Conservation (phyloP, 2,888 invertebrate species). For the Dasysyrphus albostriatus region DNA sequence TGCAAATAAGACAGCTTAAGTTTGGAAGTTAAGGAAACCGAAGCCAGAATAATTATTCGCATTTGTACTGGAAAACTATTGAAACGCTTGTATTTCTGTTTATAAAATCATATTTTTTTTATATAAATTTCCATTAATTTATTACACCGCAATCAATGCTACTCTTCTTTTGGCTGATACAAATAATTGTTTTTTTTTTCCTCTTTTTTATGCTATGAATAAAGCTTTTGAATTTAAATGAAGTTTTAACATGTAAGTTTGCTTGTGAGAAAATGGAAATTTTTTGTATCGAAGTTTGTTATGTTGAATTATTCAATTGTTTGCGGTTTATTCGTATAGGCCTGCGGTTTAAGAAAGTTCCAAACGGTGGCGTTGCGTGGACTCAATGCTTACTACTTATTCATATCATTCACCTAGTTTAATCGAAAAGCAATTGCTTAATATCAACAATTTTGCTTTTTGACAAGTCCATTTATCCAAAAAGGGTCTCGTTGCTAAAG, state of each 20-base stretch:
- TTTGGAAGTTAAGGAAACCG: slow-evolving; percentile 81
- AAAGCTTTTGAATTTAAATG: slow-evolving; percentile 16
- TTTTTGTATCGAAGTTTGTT: too few relatives aligned
- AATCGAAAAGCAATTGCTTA: too few relatives aligned
- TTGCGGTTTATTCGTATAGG: too few relatives aligned
- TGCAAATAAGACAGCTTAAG: slow-evolving; percentile 91
- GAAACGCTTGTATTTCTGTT: slow-evolving; percentile 49
- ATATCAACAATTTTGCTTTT: too few relatives aligned
- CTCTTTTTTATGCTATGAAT: slow-evolving; percentile 3
- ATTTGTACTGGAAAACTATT: slow-evolving; percentile 19
- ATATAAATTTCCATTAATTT: slow-evolving; percentile 38
- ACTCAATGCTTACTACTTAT: too few relatives aligned
- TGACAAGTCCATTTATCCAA: too few relatives aligned
- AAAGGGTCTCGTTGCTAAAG: too few relatives aligned
- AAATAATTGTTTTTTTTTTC: not conserved
- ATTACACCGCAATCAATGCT: slow-evolving; percentile 26
- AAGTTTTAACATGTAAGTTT: not conserved
- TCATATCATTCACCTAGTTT: too few relatives aligned
- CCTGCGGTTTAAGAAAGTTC: too few relatives aligned
- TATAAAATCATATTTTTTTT: slow-evolving; percentile 2
- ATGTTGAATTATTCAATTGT: too few relatives aligned
- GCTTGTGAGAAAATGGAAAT: not conserved
- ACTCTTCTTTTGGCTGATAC: not conserved
- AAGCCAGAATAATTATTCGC: not conserved
- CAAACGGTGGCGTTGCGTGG: too few relatives aligned